Percentiles rank a stretch among this genome's conserved stretches.
Evolutionary conservation across 2,797 vertebrate species (phyloP).

Genomic region (Psittacula derbiana): DNA sequence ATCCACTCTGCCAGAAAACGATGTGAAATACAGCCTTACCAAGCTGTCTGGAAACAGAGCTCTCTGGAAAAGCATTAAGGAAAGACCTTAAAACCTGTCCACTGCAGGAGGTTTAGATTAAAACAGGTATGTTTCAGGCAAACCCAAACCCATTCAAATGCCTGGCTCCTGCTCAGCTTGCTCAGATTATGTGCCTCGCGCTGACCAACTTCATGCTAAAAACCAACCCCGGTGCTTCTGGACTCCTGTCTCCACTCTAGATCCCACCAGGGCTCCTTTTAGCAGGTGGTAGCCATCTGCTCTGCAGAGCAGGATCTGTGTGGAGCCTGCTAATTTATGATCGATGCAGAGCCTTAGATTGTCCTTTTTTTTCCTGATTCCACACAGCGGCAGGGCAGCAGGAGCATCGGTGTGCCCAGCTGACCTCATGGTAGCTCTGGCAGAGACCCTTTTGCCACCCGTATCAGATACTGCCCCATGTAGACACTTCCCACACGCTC

Average conservation of each 20-base stretch:
- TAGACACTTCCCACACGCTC: conserved; percentile 1
- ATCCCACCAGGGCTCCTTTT: not conserved
- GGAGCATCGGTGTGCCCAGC: not conserved
- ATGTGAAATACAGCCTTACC: conserved; percentile 36
- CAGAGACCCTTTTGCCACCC: not conserved
- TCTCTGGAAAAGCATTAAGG: conserved; percentile 10
- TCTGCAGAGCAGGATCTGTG: not conserved
- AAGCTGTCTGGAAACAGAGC: conserved; percentile 26
- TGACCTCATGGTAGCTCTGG: not conserved
- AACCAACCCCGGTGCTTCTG: not conserved
- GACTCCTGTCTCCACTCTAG: not conserved
- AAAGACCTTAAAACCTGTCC: conserved; percentile 12
- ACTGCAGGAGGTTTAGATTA: conserved; percentile 42
- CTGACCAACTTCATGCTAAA: not conserved
- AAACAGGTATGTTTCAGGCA: conserved; percentile 6
- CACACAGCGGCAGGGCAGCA: accelerated
- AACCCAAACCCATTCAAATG: not conserved
- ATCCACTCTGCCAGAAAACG: not conserved
- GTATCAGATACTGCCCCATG: not conserved
- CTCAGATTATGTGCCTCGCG: not conserved
- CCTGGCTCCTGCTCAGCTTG: not conserved
- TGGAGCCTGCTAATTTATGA: not conserved
- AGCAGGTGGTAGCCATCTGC: not conserved
- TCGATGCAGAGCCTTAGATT: not conserved
- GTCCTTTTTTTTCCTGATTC: not conserved